Evolutionary conservation across 2,888 invertebrate species (phyloP).

Genomic region (Pteria penguin): DNA sequence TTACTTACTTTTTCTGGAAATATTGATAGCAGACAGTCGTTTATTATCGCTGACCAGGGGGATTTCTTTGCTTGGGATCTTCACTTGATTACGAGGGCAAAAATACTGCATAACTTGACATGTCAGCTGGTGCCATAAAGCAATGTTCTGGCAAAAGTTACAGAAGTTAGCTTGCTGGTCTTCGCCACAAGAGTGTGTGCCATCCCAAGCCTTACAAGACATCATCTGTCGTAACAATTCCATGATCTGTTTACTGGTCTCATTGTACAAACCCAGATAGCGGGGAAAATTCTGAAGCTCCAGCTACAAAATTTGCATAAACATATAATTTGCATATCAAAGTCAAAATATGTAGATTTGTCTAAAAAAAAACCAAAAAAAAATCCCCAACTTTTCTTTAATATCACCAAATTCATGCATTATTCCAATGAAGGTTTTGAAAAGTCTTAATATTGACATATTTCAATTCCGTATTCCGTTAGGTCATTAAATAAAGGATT

Average conservation of each 20-base stretch:
- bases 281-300: constrained; percentile 91
- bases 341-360: no score
- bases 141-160: constrained; percentile 89
- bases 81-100: constrained; percentile 74
- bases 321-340: background rate
- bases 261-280: constrained; percentile 88
- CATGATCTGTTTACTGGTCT: constrained; percentile 86
- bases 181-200: constrained; percentile 83
- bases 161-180: constrained; percentile 85
- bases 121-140: constrained; percentile 94
- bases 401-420: no score
- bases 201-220: constrained; percentile 87
- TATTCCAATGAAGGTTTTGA: no score
- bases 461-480: no score
- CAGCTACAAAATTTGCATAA: constrained; percentile 82
- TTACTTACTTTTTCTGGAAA: constrained; percentile 35
- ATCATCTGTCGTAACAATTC: constrained; percentile 88
- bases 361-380: no score
- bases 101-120: constrained; percentile 73
- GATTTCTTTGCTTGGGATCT: constrained; percentile 76
- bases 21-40: constrained; percentile 18
- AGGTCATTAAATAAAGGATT: no score
- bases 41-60: constrained; percentile 78
- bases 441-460: no score
- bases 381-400: no score